These are phyloP conservation scores for Ageneiosus marmoratus DNA, from an alignment of 2,113 vertebrate species.

Conservation along the genomic window DNA sequence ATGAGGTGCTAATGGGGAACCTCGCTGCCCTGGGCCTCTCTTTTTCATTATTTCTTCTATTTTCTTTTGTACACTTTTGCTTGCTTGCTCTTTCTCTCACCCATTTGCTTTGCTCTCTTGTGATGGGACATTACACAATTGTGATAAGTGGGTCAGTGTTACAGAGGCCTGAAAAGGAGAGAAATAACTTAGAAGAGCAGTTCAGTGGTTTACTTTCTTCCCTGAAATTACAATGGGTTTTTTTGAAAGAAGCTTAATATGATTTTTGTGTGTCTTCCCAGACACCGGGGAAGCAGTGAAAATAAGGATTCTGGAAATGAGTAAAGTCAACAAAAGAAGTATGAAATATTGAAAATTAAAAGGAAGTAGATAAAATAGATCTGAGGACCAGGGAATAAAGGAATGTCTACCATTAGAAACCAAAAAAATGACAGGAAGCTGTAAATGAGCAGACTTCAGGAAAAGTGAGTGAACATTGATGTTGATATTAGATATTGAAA, in stretches of 20 bases:
- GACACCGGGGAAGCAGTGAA: background rate
- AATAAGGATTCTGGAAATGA: background rate
- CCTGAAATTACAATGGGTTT: background rate
- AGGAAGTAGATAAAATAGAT: background rate
- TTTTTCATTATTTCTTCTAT: slow-evolving; percentile 38
- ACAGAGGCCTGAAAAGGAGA: slow-evolving; percentile 43
- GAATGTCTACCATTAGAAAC: background rate
- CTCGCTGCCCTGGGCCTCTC: slow-evolving; percentile 72
- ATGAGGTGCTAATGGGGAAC: slow-evolving; percentile 70
- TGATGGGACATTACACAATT: slow-evolving; percentile 33
- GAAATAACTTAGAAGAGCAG: slow-evolving; percentile 48
- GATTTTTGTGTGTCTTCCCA: background rate
- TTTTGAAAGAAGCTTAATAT: background rate
- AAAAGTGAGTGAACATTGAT: background rate
- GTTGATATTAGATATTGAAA: background rate
- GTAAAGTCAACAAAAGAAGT: background rate
- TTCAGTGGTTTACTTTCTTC: background rate
- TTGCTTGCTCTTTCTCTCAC: background rate
- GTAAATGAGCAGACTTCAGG: background rate
- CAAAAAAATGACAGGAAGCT: background rate
- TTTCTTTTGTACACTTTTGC: background rate
- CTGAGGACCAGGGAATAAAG: background rate
- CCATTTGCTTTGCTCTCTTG: background rate
- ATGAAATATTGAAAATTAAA: background rate
- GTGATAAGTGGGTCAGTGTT: slow-evolving; percentile 74